Conservation (phyloP, 2,113 vertebrate species). For the Climacteris rufus region DNA sequence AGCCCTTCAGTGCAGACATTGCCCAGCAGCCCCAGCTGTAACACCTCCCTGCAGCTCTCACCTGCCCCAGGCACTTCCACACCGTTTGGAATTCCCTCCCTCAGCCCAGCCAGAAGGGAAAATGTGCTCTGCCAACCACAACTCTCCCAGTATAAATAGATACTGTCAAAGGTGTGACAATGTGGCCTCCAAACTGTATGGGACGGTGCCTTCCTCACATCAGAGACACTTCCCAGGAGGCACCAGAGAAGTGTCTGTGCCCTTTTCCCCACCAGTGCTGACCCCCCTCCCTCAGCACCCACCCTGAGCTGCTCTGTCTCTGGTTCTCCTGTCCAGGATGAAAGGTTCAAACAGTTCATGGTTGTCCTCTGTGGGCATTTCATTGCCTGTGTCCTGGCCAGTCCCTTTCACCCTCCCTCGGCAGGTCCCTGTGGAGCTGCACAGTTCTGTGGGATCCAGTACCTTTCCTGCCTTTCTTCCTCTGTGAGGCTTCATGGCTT, state of each 20-base stretch:
- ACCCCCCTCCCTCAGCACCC: neutral
- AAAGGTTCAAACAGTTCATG: neutral
- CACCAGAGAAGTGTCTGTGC: neutral
- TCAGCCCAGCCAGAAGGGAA: neutral
- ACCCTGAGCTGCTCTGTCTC: neutral
- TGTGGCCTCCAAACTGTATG: neutral
- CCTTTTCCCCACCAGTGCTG: neutral
- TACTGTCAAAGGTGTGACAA: neutral
- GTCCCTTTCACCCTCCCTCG: neutral
- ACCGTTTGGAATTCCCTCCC: neutral
- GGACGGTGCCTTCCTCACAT: neutral
- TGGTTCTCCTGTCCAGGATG: neutral
- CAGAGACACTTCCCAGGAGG: neutral
- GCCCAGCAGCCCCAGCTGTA: too few relatives aligned
- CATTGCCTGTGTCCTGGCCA: neutral
- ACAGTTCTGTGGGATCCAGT: neutral
- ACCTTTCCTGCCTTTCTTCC: neutral
- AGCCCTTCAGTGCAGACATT: neutral
- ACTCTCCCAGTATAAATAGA: neutral
- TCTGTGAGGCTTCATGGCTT: rapidly evolving
- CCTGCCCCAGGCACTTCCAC: neutral
- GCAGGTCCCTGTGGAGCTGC: neutral
- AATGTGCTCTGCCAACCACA: neutral
- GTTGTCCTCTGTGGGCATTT: neutral
- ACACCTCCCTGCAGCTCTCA: neutral